Percentiles rank a stretch among this genome's conserved stretches.
Conservation (phyloP, 2,113 vertebrate species). For the Coryphaenoides rupestris region DNA sequence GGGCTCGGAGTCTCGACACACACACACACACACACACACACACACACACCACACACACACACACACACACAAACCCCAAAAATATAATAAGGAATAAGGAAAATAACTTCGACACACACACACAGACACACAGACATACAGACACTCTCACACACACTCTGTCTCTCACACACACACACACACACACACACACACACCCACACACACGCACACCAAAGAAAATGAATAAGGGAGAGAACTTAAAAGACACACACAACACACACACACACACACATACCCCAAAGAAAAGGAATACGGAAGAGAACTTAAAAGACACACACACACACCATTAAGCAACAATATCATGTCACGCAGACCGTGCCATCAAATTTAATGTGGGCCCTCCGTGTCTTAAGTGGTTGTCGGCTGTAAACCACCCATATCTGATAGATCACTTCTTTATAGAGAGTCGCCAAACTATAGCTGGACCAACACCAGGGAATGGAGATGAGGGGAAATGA, state of each 20-base stretch:
- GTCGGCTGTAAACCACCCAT: constrained; percentile 25
- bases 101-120: too few relatives aligned
- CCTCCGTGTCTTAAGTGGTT: constrained; percentile 28
- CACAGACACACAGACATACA: too few relatives aligned
- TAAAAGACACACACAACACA: constrained; percentile 7
- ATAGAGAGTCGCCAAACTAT: constrained; percentile 45
- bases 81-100: not conserved
- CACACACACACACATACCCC: constrained; percentile 8
- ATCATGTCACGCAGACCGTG: constrained; percentile 9
- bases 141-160: too few relatives aligned
- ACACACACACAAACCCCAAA: not conserved
- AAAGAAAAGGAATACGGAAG: too few relatives aligned
- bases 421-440: constrained; percentile 37
- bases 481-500: too few relatives aligned
- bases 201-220: too few relatives aligned
- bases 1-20: constrained; percentile 3
- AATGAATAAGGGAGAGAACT: not conserved
- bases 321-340: constrained; percentile 28
- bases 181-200: not conserved
- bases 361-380: constrained; percentile 9
- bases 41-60: too few relatives aligned
- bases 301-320: too few relatives aligned
- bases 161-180: not conserved
- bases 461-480: constrained; percentile 30
- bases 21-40: not conserved